phyloP scores from a whole-genome alignment of 2,113 vertebrate species.

The Nothobranchius kuhntae region DNA sequence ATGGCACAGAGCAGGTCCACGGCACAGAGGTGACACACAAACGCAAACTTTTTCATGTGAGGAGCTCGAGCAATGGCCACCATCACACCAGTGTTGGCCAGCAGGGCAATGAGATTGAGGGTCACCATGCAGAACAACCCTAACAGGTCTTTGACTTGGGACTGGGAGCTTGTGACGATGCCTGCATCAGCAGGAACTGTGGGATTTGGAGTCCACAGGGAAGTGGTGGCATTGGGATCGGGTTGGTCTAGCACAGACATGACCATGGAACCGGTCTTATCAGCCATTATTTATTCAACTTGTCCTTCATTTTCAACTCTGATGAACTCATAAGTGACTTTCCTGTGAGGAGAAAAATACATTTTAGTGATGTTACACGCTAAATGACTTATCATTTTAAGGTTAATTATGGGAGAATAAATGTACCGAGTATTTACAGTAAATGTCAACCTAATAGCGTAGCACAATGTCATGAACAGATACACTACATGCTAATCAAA shows the following conservation, averaged over 20 bases:
- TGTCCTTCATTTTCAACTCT: conserved; percentile 52
- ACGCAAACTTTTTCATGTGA: conserved; percentile 86
- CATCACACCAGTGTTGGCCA: conserved; percentile 88
- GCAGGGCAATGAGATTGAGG: conserved; percentile 84
- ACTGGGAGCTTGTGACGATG: conserved; percentile 77
- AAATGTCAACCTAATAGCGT: too few relatives aligned
- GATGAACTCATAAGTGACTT: conserved; percentile 34
- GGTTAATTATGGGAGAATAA: too few relatives aligned
- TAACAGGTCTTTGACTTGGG: conserved; percentile 79
- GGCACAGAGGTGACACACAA: conserved; percentile 89
- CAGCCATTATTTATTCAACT: conserved; percentile 60
- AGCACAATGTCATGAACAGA: too few relatives aligned
- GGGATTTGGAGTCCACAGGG: conserved; percentile 63
- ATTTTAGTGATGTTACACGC: too few relatives aligned
- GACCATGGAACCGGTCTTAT: conserved; percentile 52
- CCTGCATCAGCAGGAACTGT: conserved; percentile 72
- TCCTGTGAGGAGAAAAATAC: conserved; percentile 26
- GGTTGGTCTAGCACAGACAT: conserved; percentile 55
- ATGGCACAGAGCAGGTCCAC: conserved; percentile 91
- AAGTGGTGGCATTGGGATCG: conserved; percentile 64
- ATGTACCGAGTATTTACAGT: too few relatives aligned
- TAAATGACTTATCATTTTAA: too few relatives aligned
- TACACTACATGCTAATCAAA: too few relatives aligned
- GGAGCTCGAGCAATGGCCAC: conserved; percentile 86
- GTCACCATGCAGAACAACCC: conserved; percentile 86